Base-by-base conservation (phyloP, 2,888 invertebrate species). In the Drosophila acutilabella region DNA sequence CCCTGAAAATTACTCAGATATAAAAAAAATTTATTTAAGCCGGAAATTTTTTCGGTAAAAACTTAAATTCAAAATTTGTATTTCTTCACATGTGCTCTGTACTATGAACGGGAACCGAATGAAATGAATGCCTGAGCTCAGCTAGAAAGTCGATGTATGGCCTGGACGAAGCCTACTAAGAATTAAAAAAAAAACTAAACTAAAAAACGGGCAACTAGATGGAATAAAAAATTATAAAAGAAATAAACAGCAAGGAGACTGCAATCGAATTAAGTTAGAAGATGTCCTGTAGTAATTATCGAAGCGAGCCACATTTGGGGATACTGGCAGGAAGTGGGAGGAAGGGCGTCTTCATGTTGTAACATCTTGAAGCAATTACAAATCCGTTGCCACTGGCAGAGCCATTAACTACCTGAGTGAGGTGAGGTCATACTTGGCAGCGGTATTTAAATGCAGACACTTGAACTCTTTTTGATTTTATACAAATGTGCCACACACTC, bases 401-500 rank as follows among this genome's bases (percentile, higher is more conserved):
- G 65, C 70, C 73, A 80, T 80, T 80, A 76, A 71, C 78, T 78
- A 72, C 64, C 75, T 57, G 58, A 66, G 69, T 54, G 67, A 70
- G 54, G 73, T 50, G 62, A 65, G 71, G 60, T 67, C 64, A 62
- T 58, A 66, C 76, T 73, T 71, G 71, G 50, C 64, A 53, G 57
- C 64, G 68, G 65, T 69, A 69, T 77, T 73, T 85, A 83, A 85
- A 79, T 57, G 82, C 59, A 65, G 81, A 72, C 74, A 71, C 85
- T 85, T 85, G 86, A 85, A 85, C 85, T 84, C 85, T 82, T 85
- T 83, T 85, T 85, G 83, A 86, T 85, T 83, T 84, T 60, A 36
- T 13, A 36, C 13, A 45, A 54, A 51, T 54, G 38, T 42, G 20
- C 33, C 36, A 36, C 42, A 51, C 50, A 51, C 50, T 18, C 44